Evolutionary conservation across 2,113 vertebrate genomes (phyloP).

Genomic region (Colius striatus): DNA sequence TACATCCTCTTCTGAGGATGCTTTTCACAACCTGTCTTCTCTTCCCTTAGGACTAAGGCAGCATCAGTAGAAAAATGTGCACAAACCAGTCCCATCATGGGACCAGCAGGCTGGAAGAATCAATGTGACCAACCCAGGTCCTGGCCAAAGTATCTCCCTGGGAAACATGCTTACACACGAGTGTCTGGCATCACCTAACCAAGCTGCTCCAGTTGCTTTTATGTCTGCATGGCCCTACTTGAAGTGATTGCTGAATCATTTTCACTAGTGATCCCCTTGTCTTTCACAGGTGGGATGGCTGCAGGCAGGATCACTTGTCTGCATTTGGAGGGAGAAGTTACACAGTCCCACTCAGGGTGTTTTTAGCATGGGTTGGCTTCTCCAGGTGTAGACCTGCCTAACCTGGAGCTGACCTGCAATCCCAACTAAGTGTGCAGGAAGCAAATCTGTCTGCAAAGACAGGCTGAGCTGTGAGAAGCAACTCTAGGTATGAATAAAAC

Average conservation of each 20-base stretch:
- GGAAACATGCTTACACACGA: background rate
- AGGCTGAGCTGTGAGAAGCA: background rate
- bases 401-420: background rate
- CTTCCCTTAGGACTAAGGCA: background rate
- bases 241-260: background rate
- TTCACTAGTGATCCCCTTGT: background rate
- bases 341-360: background rate
- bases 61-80: background rate
- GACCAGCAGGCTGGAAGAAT: background rate
- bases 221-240: background rate
- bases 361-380: background rate
- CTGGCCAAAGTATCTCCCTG: background rate
- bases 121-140: rapidly evolving
- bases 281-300: background rate
- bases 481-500: background rate
- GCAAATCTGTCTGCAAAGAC: background rate
- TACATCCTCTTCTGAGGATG: background rate
- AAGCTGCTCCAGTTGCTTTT: background rate
- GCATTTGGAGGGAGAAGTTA: background rate
- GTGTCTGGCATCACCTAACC: rapidly evolving
- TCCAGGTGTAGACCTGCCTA: background rate
- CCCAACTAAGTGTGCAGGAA: background rate
- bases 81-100: rapidly evolving
- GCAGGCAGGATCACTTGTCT: background rate
- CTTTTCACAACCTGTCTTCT: background rate